phyloP scores from a whole-genome alignment of 2,113 vertebrate species.

The Coreoperca whiteheadi region DNA sequence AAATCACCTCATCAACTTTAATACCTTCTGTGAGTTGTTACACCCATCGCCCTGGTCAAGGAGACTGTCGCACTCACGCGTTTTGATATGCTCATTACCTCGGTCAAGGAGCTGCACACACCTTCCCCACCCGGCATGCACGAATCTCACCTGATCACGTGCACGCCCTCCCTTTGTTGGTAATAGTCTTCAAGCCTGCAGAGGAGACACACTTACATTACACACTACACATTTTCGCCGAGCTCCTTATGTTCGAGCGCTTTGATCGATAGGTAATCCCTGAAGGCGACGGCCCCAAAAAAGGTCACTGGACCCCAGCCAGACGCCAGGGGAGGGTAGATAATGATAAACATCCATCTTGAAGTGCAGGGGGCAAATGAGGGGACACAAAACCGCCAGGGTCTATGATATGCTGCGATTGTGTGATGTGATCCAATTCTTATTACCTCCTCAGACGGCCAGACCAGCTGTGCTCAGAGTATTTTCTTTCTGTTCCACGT shows the following conservation, averaged over 20 bases:
- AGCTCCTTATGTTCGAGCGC: conserved; percentile 6
- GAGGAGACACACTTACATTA: background rate
- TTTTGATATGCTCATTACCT: conserved; percentile 57
- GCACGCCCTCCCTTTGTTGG: background rate
- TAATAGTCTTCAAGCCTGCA: background rate
- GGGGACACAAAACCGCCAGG: conserved; percentile 27
- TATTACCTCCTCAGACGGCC: conserved; percentile 20
- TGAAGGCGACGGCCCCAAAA: conserved; percentile 35
- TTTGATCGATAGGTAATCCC: conserved; percentile 77
- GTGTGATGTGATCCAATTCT: conserved; percentile 19
- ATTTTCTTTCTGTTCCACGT: conserved; percentile 7
- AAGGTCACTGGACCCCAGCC: conserved; percentile 71
- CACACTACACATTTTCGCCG: conserved; percentile 16
- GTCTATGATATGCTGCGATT: conserved; percentile 53
- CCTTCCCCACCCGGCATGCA: conserved; percentile 7
- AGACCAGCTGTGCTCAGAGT: conserved; percentile 34
- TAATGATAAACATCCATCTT: conserved; percentile 80
- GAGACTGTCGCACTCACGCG: conserved; percentile 46
- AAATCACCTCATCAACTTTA: conserved; percentile 77
- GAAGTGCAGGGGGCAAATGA: conserved; percentile 32
- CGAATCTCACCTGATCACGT: conserved; percentile 13
- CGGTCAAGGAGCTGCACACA: conserved; percentile 63
- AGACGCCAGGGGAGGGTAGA: conserved; percentile 50
- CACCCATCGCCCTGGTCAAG: conserved; percentile 68
- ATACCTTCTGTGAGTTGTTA: conserved; percentile 52